A percentile compares a stretch with the other conserved stretches of the same genome.
phyloP scores from a whole-genome alignment of 1,140 invertebrate species.

The Nymphalis io region DNA sequence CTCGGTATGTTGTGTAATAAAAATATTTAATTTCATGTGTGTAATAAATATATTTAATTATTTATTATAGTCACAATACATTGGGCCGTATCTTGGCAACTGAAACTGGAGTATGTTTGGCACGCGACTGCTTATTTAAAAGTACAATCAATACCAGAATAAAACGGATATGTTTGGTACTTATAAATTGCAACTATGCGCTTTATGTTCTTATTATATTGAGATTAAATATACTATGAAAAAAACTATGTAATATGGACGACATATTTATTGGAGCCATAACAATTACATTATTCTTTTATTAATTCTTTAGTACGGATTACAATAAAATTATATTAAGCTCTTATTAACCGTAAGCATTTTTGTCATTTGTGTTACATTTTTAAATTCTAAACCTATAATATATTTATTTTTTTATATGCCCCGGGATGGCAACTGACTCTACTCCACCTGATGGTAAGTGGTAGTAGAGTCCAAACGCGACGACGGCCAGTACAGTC shows the following conservation, averaged over 20 bases:
- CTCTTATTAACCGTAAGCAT: background rate
- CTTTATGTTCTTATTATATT: background rate
- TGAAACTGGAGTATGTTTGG: background rate
- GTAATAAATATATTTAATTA: no score
- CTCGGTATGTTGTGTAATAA: no score
- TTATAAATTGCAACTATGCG: background rate
- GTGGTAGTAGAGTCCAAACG: no score
- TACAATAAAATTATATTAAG: background rate
- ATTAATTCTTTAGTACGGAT: background rate
- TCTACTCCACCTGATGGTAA: no score
- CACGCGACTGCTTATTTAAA: constrained; percentile 1
- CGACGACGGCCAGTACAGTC: no score
- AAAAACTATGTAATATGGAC: background rate
- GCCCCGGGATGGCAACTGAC: no score
- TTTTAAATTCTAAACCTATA: no score
- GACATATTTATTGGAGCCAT: background rate
- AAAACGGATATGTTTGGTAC: constrained; percentile 8
- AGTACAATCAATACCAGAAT: constrained; percentile 3
- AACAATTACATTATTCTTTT: constrained; percentile 4
- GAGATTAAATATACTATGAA: background rate
- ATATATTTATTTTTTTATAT: no score
- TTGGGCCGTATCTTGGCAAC: background rate
- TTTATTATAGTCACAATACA: no score
- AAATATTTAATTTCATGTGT: no score
- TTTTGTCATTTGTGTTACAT: no score